Evolutionary conservation across 2,797 vertebrate genomes (phyloP), one percentile per base, ranked within the genome.

Genomic region (Sardinella longiceps): DNA sequence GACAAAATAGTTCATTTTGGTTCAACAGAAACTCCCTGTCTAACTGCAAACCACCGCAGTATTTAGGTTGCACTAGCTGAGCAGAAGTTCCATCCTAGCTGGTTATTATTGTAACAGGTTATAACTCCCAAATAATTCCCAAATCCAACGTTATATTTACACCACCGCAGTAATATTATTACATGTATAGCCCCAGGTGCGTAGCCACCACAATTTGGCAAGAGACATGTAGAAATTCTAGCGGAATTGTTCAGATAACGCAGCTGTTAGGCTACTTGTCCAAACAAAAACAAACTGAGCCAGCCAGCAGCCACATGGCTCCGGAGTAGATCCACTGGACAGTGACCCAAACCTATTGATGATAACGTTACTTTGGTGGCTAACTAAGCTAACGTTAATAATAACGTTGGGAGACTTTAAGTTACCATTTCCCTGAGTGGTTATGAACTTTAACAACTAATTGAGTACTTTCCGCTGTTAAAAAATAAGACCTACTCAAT

Each of bases 381-480:
- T 77, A 43, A 77, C 70, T 77, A 77, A 20, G 70, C 37, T 77
- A 53, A 53, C 9, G 51, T 53, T 53, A 77, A n/a, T n/a, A n/a
- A n/a, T n/a, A n/a, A n/a, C n/a, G n/a, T n/a, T n/a, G n/a, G 70
- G 18, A 23, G 20, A 43, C 9, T 28, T 30, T 2, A 37, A n/a
- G 66, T 74, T 37, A 37, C 30, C 0, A 37, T 33, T 10, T 18
- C 15, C 30, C 12, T 37, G 14, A 18, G 12, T 74, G 30, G 14
- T 74, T 37, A 37, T 4, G n/a, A n/a, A n/a, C n/a, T n/a, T n/a
- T n/a, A n/a, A n/a, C n/a, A n/a, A n/a, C n/a, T n/a, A n/a, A n/a
- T n/a, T n/a, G n/a, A n/a, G n/a, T n/a, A n/a, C n/a, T 45, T 45
- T 45, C 2, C 43, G 37, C 63, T 74, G 66, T 39, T 15, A 20